Evolutionary conservation across 2,113 vertebrate species (phyloP), one percentile per base, ranked within the genome.

Genomic region (Mus pahari): DNA sequence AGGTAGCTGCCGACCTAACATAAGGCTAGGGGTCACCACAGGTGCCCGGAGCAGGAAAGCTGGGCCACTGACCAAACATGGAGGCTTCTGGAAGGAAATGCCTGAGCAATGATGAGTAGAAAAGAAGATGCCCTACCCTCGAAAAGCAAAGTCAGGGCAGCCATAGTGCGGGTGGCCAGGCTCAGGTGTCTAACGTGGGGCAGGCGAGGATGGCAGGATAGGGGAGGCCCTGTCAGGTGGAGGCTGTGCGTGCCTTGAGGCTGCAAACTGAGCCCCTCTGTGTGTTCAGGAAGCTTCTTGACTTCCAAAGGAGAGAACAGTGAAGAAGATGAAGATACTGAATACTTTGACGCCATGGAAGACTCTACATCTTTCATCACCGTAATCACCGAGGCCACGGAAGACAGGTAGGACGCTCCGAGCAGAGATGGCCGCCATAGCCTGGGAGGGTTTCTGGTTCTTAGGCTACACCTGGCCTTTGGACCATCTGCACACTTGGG

Each of bases 301-400:
- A 91, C 98, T 70, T 97, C 96, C 73, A 99, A 99, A 98, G 99
- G 99, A 96, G 99, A 99, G 84, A 99, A 99, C 94, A 99, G 99
- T 98, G 99, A 99, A 96, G 99, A 99, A 99, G 99, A 99, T 99
- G 99, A 99, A 98, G 99, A 99, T 98, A 99, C 99, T 0, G 99
- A 99, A 97, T 99, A 99, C 97, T 99, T 99, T n/a, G 99, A 99
- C n/a, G 99, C 99, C 99, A 99, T 99, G 99, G 99, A 99, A 99
- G 99, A 99, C 62, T 98, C 99, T 71, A 98, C 99, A 89, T 99
- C 99, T 58, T 99, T 99, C 97, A 99, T 99, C 99, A 99, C 99
- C 96, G 99, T 99, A 98, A 99, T 99, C 0, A 98, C 99, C 1
- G 99, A 99, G 95, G 98, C 98, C 97, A 99, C 98, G 81, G 99